Base-by-base conservation (phyloP, 2,888 invertebrate species). In the Ornithoptera priamus region DNA sequence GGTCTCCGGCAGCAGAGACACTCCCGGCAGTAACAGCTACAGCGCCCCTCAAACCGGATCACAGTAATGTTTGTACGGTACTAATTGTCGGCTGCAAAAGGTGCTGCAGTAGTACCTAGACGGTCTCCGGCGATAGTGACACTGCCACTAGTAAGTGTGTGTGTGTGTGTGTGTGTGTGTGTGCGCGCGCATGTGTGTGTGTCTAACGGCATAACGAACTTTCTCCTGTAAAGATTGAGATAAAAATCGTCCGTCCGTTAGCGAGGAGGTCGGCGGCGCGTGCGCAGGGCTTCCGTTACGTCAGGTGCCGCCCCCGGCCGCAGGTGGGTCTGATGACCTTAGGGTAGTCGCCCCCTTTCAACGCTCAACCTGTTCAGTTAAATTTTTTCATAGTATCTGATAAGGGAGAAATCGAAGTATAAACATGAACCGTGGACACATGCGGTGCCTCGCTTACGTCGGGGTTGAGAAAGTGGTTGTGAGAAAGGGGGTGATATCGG, bases 221-320 rank as follows among this genome's bases (percentile, higher is more conserved):
- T 60, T 59, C n/a, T 60, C 20, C 15, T 24, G 24, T 4, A 5
- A 60, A 15, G 36, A 60, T 57, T n/a, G 20, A 57, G 22, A 57
- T 22, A 60, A 60, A 36, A 24, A 36, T 17, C 18, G 18, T n/a
- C 18, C 17, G 20, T 56, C 56, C 39, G 64, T 65, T 57, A 57
- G 17, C 20, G 39, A 6, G 39, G 1, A 1, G 30, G 8, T 10
- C 10, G 62, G 64, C 61, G 76, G 81, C 87, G 84, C 88, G 86
- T 83, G 89, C 84, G 83, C 78, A 18, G 58, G 67, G 75, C 80
- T 82, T 84, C 88, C 87, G 89, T 86, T 87, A 85, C 85, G 86
- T 89, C 90, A 89, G 89, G 90, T 89, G 82, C 73, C 75, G 58
- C 75, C 72, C 69, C 65, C 39, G 46, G 64, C 69, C 71, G 69